A percentile compares a stretch with the other conserved stretches of the same genome.
Evolutionary conservation across 2,797 vertebrate species (phyloP).

Genomic region (Buphagus erythrorhynchus): DNA sequence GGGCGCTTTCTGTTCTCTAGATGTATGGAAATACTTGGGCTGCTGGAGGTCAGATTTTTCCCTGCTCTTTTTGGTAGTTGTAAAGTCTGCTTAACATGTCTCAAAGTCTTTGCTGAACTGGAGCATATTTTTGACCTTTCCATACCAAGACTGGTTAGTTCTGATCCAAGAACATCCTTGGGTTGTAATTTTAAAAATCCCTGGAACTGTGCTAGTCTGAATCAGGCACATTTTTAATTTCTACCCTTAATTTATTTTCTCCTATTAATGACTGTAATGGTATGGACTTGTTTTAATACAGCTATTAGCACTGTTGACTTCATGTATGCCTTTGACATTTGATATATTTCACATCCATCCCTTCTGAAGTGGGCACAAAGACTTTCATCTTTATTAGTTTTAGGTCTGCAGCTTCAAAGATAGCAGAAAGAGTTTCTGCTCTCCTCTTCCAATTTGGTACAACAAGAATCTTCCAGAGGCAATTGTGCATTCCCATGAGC

Average conservation of each 20-base stretch:
- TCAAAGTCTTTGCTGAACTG: background rate
- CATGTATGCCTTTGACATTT: background rate
- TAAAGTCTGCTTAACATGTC: background rate
- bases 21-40: background rate
- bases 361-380: background rate
- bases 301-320: background rate
- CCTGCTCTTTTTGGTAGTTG: background rate
- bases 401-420: conserved; percentile 6
- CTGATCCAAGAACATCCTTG: background rate
- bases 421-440: background rate
- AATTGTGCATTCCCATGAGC: background rate
- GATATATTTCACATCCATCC: background rate
- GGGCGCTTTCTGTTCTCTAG: background rate
- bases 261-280: background rate
- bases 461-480: background rate
- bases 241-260: background rate
- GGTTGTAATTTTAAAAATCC: background rate
- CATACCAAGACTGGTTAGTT: background rate
- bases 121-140: background rate
- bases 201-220: background rate
- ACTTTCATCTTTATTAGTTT: conserved; percentile 29
- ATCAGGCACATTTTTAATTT: background rate
- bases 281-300: background rate
- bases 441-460: background rate
- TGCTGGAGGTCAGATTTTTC: background rate